A percentile compares a stretch with the other conserved stretches of the same genome.
These are phyloP conservation scores for Morelia viridis DNA, from an alignment of 2,797 vertebrate genomes.

Conservation along the genomic window DNA sequence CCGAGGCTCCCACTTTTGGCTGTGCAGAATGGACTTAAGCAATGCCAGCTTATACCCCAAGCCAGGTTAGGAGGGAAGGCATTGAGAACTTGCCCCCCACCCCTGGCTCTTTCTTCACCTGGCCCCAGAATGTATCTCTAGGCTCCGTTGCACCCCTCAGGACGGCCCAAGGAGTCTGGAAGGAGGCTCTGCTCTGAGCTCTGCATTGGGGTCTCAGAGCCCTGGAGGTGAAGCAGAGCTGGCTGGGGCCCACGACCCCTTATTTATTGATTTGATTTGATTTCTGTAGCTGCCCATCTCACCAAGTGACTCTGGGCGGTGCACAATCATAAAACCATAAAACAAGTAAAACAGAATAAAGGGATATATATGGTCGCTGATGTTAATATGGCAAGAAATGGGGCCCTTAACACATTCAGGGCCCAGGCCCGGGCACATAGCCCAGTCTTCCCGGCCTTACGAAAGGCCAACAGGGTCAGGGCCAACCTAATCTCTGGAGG, in stretches of 20 bases:
- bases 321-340: too few relatives aligned
- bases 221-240: not conserved
- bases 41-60: not conserved
- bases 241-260: not conserved
- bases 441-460: too few relatives aligned
- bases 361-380: too few relatives aligned
- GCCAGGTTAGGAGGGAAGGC: not conserved
- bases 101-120: not conserved
- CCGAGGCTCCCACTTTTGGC: not conserved
- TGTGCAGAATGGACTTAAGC: not conserved
- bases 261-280: too few relatives aligned
- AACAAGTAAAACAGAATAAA: too few relatives aligned
- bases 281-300: too few relatives aligned
- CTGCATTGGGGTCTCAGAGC: not conserved
- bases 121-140: not conserved
- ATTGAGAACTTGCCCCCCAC: not conserved
- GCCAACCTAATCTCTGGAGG: too few relatives aligned
- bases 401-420: too few relatives aligned
- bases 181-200: not conserved
- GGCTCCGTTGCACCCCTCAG: not conserved
- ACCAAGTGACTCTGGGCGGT: too few relatives aligned
- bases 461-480: too few relatives aligned
- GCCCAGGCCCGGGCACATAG: too few relatives aligned
- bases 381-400: too few relatives aligned
- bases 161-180: not conserved